Conservation (phyloP, 1,140 invertebrate species). For the Trichonephila inaurata region DNA sequence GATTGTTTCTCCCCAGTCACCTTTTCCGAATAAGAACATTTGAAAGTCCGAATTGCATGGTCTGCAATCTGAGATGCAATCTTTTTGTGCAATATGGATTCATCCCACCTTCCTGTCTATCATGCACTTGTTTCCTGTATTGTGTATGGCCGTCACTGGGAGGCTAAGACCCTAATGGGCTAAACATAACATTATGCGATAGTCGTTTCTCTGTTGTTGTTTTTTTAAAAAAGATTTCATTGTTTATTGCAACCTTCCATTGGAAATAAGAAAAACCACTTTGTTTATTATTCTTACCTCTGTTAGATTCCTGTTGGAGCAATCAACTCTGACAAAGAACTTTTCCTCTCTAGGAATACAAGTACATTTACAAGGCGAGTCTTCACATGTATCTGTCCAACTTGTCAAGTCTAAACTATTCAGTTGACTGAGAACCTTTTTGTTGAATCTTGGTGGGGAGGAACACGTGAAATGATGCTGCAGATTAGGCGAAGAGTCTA, state of each 20-base stretch:
- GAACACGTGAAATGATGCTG: background rate
- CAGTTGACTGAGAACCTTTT: background rate
- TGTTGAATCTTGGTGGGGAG: background rate
- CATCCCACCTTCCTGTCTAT: too few relatives aligned
- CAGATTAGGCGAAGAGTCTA: background rate
- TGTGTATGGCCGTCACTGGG: too few relatives aligned
- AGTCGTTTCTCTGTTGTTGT: too few relatives aligned
- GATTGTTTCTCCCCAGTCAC: too few relatives aligned
- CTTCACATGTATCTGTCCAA: background rate
- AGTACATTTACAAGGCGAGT: background rate
- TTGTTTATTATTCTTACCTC: background rate
- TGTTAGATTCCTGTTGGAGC: background rate
- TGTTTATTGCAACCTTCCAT: too few relatives aligned
- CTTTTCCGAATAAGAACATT: too few relatives aligned
- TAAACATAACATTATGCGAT: too few relatives aligned
- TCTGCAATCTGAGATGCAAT: too few relatives aligned
- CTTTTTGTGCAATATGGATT: too few relatives aligned
- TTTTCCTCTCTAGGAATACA: background rate
- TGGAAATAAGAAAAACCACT: background rate
- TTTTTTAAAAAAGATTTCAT: background rate
- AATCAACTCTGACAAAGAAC: slow-evolving; percentile 49
- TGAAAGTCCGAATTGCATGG: too few relatives aligned
- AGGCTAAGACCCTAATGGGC: too few relatives aligned
- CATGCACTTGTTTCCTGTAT: too few relatives aligned
- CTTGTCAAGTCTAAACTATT: background rate